phyloP scores from a whole-genome alignment of 1,140 invertebrate genomes.

The Drosophila ananassae region DNA sequence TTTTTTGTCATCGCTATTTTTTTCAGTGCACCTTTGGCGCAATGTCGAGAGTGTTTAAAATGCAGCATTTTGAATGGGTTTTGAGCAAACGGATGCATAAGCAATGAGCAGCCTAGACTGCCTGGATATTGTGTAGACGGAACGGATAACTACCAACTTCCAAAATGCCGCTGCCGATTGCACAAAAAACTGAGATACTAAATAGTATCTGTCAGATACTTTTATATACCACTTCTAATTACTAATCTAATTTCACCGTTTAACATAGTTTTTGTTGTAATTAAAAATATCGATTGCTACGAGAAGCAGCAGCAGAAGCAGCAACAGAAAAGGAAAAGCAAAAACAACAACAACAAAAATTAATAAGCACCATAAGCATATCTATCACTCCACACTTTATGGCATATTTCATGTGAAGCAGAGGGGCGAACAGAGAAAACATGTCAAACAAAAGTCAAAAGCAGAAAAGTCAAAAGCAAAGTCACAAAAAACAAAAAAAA shows the following conservation, averaged over 20 bases:
- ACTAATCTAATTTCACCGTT: constrained; percentile 34
- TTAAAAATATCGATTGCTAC: constrained; percentile 69
- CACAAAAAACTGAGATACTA: too few species aligned
- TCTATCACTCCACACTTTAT: constrained; percentile 34
- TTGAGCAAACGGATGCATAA: constrained; percentile 44
- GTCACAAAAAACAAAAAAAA: constrained; percentile 1
- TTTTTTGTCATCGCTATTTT: not conserved
- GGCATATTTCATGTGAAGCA: constrained; percentile 14
- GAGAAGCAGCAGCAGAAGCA: too few species aligned
- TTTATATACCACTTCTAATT: constrained; percentile 11
- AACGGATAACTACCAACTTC: constrained; percentile 13
- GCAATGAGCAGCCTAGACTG: constrained; percentile 30
- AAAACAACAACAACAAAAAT: constrained; percentile 44
- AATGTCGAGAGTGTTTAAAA: constrained; percentile 41
- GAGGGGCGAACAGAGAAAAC: constrained; percentile 42
- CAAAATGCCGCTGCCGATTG: not conserved
- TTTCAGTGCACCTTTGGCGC: constrained; percentile 21
- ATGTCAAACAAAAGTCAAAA: constrained; percentile 53
- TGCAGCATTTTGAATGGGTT: constrained; percentile 45
- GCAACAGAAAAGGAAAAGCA: not conserved
- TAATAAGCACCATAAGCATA: constrained; percentile 54
- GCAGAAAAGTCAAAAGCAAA: constrained; percentile 23
- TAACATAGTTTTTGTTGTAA: constrained; percentile 52
- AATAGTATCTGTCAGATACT: not conserved
- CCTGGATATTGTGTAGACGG: constrained; percentile 35